A percentile compares a stretch with the other conserved stretches of the same genome.
These are phyloP conservation scores for Bubalus kerabau DNA, from an alignment of 2,113 vertebrate species.

Conservation along the genomic window DNA sequence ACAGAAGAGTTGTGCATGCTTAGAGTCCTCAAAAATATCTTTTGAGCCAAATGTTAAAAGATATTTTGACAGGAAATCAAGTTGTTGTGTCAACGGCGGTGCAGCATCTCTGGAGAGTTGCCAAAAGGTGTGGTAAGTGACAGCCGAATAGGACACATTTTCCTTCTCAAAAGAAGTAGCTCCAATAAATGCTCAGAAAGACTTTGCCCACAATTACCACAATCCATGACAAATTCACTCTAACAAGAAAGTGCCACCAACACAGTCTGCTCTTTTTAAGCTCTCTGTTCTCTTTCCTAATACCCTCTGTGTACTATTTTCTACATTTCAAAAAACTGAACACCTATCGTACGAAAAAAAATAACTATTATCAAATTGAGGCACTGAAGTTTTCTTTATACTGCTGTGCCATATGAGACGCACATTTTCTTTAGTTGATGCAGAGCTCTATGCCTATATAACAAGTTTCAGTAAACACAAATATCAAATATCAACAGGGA, in stretches of 20 bases:
- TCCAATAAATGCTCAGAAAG: not conserved
- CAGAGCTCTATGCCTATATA: not conserved
- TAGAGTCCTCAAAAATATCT: slow-evolving; percentile 48
- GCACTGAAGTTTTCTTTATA: not conserved
- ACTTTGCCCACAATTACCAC: not conserved
- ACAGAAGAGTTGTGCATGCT: slow-evolving; percentile 32
- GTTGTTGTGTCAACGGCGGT: not conserved
- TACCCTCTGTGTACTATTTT: not conserved
- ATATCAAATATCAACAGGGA: not conserved
- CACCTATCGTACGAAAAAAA: not conserved
- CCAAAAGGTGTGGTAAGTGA: slow-evolving; percentile 1
- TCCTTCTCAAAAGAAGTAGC: not conserved
- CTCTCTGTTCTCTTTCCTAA: not conserved
- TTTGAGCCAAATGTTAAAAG: slow-evolving; percentile 54
- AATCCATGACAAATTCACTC: not conserved
- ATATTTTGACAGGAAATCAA: slow-evolving; percentile 49
- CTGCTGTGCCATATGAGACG: not conserved
- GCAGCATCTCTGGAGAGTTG: slow-evolving; percentile 14
- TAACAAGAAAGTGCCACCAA: not conserved
- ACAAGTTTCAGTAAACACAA: not conserved
- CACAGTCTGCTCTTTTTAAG: not conserved
- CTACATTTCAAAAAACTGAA: not conserved
- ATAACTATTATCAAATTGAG: slow-evolving; percentile 12
- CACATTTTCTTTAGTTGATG: not conserved
- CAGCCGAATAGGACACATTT: slow-evolving; percentile 2